Base-by-base conservation (phyloP, 2,113 vertebrate genomes). In the Dendrocopos noguchii region DNA sequence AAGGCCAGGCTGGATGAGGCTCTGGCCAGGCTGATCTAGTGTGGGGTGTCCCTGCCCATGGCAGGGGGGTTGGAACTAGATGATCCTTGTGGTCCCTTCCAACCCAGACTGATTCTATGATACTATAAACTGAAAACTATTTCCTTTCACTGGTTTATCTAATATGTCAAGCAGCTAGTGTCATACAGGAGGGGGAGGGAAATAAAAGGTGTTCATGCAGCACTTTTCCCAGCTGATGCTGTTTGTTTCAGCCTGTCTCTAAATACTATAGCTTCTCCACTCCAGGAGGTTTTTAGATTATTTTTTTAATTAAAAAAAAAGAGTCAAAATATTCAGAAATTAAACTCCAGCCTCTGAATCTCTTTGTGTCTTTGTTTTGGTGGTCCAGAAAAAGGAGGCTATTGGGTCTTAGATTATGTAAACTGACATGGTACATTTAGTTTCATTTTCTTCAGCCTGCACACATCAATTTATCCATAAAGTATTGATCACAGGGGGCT, bases 371-470 rank as follows among this genome's bases (percentile, higher is more conserved):
- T 91, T 90, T 3, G 1, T 84, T 91, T 84, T 47, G 28, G 31
- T 77, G n/a, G 12, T 75, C 89, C 28, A 53, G 81, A 87, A 88
- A 77, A 91, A 21, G 56, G 61, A 85, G 50, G 72, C 33, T 74
- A 85, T 91, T 0, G 1, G 72, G 57, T 88, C 72, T 85, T 72
- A 42, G 72, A 87, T 91, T 93, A 91, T 92, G 75, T 91, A 94
- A 96, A 95, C 84, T 85, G 92, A 83, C 87, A 91, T 1, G 7
- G 78, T 61, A 60, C 47, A 80, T 96, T 96, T 94, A 0, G 1
- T 77, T 95, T 94, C 52, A 83, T 94, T 96, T 94, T 83, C 57
- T 88, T 83, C 61, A 72, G 80, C 87, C 33, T 60, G 16, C 31
- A 36, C 2, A 3, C 76, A 90, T 81, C 84, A 87, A 72, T 34